phyloP scores from a whole-genome alignment of 2,113 vertebrate species.

The Oxyura jamaicensis region DNA sequence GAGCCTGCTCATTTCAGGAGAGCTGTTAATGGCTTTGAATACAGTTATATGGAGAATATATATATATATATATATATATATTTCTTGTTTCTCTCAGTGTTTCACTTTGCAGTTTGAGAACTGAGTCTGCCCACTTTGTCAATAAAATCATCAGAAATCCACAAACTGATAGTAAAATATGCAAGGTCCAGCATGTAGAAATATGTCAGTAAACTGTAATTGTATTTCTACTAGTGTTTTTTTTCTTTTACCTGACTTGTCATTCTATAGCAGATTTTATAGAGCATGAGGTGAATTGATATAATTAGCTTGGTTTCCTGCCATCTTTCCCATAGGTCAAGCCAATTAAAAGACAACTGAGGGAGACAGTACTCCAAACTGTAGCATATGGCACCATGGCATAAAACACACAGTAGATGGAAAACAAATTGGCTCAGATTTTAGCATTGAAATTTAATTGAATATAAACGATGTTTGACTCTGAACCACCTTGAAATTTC shows the following conservation, averaged over 20 bases:
- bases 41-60: not conserved
- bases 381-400: slow-evolving; percentile 70
- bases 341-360: slow-evolving; percentile 75
- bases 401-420: slow-evolving; percentile 43
- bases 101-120: not conserved
- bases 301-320: slow-evolving; percentile 75
- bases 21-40: not conserved
- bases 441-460: slow-evolving; percentile 62
- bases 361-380: slow-evolving; percentile 58
- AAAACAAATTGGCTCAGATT: slow-evolving; percentile 57
- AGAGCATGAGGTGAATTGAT: slow-evolving; percentile 62
- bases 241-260: slow-evolving; percentile 20
- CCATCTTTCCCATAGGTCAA: slow-evolving; percentile 77
- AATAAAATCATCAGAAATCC: not conserved
- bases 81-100: not conserved
- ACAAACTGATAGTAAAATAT: not conserved
- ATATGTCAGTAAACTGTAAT: not conserved
- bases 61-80: not conserved
- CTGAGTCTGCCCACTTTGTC: not conserved
- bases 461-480: slow-evolving; percentile 45
- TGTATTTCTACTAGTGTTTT: not conserved
- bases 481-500: slow-evolving; percentile 46
- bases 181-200: not conserved
- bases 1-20: not conserved
- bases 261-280: slow-evolving; percentile 53